Base-by-base conservation (phyloP, 2,797 vertebrate genomes). In the Poecilia picta region DNA sequence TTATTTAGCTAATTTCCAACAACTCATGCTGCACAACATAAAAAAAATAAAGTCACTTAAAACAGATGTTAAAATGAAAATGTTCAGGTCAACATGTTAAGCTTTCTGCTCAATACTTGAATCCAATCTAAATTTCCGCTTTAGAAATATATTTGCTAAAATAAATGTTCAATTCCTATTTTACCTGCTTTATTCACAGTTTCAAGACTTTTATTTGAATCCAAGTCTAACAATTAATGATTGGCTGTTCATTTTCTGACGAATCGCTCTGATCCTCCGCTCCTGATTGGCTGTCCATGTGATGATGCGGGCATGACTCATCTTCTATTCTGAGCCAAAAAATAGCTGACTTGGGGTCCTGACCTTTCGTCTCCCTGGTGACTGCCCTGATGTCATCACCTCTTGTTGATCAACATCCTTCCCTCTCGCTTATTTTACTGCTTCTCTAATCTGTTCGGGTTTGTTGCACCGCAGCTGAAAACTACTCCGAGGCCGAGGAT, bases 291-390 rank as follows among this genome's bases (percentile, higher is more conserved):
- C 62, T 41, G 72, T 3, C 1, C 16, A 11, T 8, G 75, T 41
- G 64, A 51, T 81, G 93, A 91, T 88, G 90, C 91, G 85, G 62
- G 76, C 49, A 43, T 94, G 94, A 94, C 88, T 94, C 94, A 94
- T 89, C 76, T 23, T 91, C 91, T 93, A 90, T 93, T 94, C 86
- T 89, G 82, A 91, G 89, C 75, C 68, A 59, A 46, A 74, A 47
- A 74, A 72, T 77, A 79, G 80, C 76, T 74, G 82, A 87, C 79
- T 82, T 45, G 23, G 78, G 82, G 79, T 82, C 81, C 18, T 89
- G 88, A 93, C 91, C 92, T 92, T 91, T 89, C 16, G 73, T 93
- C 81, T 88, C 92, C 91, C 46, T 88, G 90, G 92, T 87, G 90
- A 93, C 89, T 75, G 18, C 51, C 72, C 59, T 92, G 90, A 90